phyloP scores from a whole-genome alignment of 2,113 vertebrate species.

The Pardalotus punctatus region DNA sequence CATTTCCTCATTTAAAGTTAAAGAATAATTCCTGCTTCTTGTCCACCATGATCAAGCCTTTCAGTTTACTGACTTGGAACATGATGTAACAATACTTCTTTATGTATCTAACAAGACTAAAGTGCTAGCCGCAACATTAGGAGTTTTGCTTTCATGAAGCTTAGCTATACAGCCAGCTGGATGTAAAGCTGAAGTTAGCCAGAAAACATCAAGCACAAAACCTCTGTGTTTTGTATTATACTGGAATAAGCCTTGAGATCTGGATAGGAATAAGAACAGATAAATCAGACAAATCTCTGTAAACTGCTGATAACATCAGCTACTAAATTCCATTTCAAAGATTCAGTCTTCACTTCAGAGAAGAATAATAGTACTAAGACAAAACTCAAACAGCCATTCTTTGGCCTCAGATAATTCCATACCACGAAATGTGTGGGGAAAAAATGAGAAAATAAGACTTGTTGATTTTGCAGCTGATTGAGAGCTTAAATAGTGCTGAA shows the following conservation, averaged over 20 bases:
- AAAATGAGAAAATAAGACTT: background rate
- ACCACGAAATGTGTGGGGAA: fast-evolving
- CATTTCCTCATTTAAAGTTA: background rate
- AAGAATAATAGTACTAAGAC: background rate
- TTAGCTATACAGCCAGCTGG: background rate
- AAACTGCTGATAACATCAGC: background rate
- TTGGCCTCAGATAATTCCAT: background rate
- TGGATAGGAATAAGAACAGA: background rate
- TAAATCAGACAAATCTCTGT: background rate
- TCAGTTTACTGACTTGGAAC: background rate
- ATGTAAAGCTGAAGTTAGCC: background rate
- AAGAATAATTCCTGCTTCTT: background rate
- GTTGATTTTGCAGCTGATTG: background rate
- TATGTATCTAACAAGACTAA: background rate
- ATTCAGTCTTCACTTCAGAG: background rate
- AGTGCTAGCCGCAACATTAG: background rate
- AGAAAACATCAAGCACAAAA: background rate
- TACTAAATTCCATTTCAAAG: background rate
- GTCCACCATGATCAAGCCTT: background rate
- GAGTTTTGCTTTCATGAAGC: background rate
- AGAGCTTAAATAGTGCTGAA: background rate
- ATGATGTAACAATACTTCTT: background rate
- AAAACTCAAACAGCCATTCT: background rate
- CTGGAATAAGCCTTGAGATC: background rate
- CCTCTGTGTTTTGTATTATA: background rate